phyloP scores from a whole-genome alignment of 1,140 invertebrate species.

The Gerris buenoi region DNA sequence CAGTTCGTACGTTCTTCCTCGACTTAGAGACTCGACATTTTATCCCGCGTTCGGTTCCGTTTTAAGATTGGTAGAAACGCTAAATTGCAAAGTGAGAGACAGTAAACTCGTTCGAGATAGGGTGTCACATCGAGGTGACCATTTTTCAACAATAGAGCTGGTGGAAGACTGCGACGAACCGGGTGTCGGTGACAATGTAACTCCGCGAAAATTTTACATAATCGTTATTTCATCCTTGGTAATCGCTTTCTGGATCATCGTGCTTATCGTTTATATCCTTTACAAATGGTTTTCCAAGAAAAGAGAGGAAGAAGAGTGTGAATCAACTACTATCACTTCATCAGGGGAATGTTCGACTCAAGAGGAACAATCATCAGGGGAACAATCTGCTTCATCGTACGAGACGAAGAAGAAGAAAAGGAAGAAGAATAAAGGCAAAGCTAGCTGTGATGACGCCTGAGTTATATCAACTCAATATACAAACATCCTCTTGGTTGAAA shows the following conservation, averaged over 20 bases:
- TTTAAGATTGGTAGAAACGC: conserved; percentile 5
- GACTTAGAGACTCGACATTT: conserved; percentile 7
- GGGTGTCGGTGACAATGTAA: neutral
- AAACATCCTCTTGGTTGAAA: no score
- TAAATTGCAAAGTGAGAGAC: neutral
- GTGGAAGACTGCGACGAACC: neutral
- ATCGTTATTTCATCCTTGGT: neutral
- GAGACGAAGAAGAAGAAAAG: no score
- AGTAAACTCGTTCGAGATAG: neutral
- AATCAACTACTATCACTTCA: no score
- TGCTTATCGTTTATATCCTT: neutral
- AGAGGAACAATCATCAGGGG: no score
- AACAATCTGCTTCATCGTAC: no score
- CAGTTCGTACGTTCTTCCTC: conserved; percentile 7
- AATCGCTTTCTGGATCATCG: neutral
- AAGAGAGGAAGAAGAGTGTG: neutral
- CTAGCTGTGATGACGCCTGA: no score
- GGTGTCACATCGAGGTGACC: neutral
- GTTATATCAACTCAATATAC: no score
- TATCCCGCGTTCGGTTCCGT: conserved; percentile 14
- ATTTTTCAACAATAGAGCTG: neutral
- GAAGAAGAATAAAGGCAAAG: no score
- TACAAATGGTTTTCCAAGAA: neutral
- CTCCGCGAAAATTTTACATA: neutral
- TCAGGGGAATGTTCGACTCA: no score